Percentiles rank a stretch among this genome's conserved stretches.
Evolutionary conservation across 92 coral and sea anemone genomes (phyloP).

Genomic region (Diadumene lineata): DNA sequence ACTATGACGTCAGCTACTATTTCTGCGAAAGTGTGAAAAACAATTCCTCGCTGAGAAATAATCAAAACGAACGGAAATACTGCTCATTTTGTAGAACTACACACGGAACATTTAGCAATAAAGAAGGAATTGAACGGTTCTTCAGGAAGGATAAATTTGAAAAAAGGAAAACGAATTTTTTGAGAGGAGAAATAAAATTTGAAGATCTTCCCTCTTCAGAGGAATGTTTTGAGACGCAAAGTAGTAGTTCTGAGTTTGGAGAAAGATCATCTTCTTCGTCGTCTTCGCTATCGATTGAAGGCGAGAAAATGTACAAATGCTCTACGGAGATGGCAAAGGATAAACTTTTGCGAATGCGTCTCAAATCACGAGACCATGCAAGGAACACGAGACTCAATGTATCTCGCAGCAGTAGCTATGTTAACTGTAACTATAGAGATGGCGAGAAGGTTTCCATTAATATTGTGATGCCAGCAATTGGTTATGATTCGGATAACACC

Average conservation of each 20-base stretch:
- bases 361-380: neutral
- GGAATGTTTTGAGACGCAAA: neutral
- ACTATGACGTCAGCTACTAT: neutral
- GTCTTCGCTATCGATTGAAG: constrained; percentile 17
- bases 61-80: constrained; percentile 7
- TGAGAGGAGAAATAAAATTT: neutral
- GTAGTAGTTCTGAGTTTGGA: neutral
- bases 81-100: constrained; percentile 38
- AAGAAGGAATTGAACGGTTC: constrained; percentile 28
- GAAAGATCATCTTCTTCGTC: neutral
- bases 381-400: neutral
- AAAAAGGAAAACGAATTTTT: neutral
- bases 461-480: constrained; percentile 35
- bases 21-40: neutral
- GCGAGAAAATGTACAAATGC: constrained; percentile 26
- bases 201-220: neutral
- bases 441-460: constrained; percentile 15
- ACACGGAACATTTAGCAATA: constrained; percentile 6
- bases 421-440: constrained; percentile 4
- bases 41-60: neutral
- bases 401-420: constrained; percentile 19
- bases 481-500: constrained; percentile 4
- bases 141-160: neutral
- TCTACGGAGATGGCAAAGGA: constrained; percentile 7
- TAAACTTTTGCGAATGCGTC: neutral